Evolutionary conservation across 2,888 invertebrate species (phyloP).

Genomic region (Iselma pallidipennis): DNA sequence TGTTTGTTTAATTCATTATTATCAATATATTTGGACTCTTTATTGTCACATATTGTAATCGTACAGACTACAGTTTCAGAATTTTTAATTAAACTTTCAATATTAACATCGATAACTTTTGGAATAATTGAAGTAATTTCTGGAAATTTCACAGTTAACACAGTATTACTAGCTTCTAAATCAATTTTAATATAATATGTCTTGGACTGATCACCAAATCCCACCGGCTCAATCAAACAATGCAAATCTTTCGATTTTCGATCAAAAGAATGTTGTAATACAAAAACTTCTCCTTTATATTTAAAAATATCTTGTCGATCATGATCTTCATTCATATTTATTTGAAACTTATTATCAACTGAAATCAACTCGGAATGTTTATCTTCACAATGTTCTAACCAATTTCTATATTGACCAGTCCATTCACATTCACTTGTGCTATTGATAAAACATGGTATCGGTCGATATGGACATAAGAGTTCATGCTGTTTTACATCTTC

Average conservation of each 20-base stretch:
- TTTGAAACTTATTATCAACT: not conserved
- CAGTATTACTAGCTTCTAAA: too few species aligned
- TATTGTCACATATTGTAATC: too few species aligned
- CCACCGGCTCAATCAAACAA: too few species aligned
- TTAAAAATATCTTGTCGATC: not conserved
- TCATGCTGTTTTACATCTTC: not conserved
- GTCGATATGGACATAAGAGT: not conserved
- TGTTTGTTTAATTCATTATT: not conserved
- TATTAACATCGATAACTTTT: too few species aligned
- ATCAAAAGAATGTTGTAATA: not conserved
- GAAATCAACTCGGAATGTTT: not conserved
- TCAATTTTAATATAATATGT: too few species aligned
- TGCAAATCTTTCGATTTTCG: not conserved
- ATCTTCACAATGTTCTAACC: not conserved
- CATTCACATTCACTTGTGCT: not conserved
- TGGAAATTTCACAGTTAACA: too few species aligned
- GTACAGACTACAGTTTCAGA: too few species aligned
- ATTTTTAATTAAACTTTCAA: too few species aligned
- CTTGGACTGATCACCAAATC: too few species aligned
- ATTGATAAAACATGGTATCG: not conserved
- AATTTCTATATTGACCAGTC: not conserved
- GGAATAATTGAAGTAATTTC: too few species aligned
- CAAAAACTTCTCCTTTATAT: not conserved
- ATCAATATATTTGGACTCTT: too few species aligned
- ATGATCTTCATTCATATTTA: not conserved